Conservation (phyloP, 2,113 vertebrate genomes). For the Podarcis raffonei region DNA sequence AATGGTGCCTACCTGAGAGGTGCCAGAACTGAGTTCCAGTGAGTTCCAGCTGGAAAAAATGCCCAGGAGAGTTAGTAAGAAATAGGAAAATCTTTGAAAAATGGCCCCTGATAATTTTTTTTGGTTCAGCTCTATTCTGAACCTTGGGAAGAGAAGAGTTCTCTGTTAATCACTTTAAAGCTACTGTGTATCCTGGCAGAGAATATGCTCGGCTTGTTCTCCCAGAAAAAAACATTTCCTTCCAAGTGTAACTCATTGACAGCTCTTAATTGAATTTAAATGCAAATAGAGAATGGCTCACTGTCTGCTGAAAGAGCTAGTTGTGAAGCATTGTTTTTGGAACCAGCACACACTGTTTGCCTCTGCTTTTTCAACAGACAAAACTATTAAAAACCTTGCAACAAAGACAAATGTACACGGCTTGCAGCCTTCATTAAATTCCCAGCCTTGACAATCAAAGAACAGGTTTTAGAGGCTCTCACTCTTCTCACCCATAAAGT, state of each 20-base stretch:
- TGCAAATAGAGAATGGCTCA: neutral
- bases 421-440: no score
- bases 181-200: neutral
- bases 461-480: neutral
- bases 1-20: no score
- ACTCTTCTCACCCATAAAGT: neutral
- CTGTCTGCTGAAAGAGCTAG: neutral
- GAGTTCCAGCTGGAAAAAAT: no score
- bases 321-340: neutral
- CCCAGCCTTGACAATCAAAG: neutral
- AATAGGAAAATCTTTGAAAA: neutral
- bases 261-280: constrained; percentile 12
- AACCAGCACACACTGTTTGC: neutral
- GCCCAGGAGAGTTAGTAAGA: no score
- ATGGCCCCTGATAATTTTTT: neutral
- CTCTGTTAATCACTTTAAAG: neutral
- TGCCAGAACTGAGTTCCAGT: no score
- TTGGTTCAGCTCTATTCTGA: neutral
- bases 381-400: neutral
- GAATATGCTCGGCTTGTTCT: neutral
- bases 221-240: neutral
- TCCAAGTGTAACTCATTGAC: neutral
- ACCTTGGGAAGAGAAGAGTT: neutral
- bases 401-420: neutral
- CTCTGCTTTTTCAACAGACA: neutral